Base-by-base conservation (phyloP, 2,113 vertebrate species). In the Sceloporus tristichus region DNA sequence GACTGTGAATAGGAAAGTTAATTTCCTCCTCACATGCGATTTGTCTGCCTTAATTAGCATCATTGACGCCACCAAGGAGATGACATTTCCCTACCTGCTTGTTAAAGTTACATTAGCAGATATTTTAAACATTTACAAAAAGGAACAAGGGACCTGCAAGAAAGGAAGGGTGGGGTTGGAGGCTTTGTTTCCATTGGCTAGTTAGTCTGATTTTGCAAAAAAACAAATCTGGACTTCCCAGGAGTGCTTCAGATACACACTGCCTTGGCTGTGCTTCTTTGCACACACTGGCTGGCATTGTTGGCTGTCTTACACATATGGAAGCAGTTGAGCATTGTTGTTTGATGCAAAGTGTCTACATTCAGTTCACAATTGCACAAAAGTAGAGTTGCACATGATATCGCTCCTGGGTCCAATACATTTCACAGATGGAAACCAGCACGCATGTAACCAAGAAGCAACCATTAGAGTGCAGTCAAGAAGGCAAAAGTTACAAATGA, bases 21-120 rank as follows among this genome's bases (percentile, higher is more conserved):
- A 92, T 93, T 93, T 87, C 93, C 92, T 87, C 93, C 93, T 95
- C 92, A 90, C 91, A 91, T 89, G 77, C 91, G 85, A 90, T 85
- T 27, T 91, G 90, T 87, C 95, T 95, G 92, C 94, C 93, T 93
- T 94, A 95, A 97, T 94, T 92, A 95, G 91, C 89, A 87, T 89
- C 92, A 91, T 77, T 81, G 66, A 29, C 11, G 14, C 82, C 80
- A 66, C 14, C n/a, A 88, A 59, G 38, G 90, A 94, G 87, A 93
- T 92, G 94, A 94, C 88, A 92, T 95, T 94, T 95, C 90, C 59
- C 82, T 93, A 88, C 90, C 93, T 53, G 89, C 89, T 87, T 80
- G 93, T 93, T 92, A 89, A 94, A 89, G 90, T 73, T 90, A 93
- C 90, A 84, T 95, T 93, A 89, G 85, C 87, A 85, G 89, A 92